Evolutionary conservation across 2,797 vertebrate species (phyloP), one percentile per base, ranked within the genome.

Genomic region (Ataeniobius toweri): DNA sequence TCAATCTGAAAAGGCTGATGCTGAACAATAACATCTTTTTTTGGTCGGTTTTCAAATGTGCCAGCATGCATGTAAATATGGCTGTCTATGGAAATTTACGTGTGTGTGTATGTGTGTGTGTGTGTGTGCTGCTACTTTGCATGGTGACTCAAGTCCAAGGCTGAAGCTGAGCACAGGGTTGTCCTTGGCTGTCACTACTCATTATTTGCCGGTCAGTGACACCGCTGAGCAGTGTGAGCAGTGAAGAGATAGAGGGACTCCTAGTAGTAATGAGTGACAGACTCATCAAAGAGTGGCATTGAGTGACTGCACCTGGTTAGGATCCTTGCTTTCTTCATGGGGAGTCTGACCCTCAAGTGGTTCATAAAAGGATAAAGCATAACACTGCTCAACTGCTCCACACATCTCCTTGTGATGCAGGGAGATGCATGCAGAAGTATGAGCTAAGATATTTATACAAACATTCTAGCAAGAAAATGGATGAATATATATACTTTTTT

Each of bases 111-210:
- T 61, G 6, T 39, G 31, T 48, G 9, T 71, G 69, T 73, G 51
- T 77, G 77, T 71, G 36, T 73, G 20, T 65, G 73, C 53, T 74
- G 58, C 82, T 85, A 77, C 74, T 90, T 87, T 90, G 86, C 81
- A 88, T 91, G 80, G 85, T 88, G 90, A 92, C 89, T 93, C 84
- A 85, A 83, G 89, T 89, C 80, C 82, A 84, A 82, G 84, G 81
- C 89, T 87, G 86, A 85, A 79, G 82, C 80, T 82, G 82, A 89
- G 85, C 80, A 71, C 80, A 31, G 85, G 59, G 80, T 82, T 89
- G 89, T 91, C 89, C 91, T 92, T 92, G 89, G 80, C 87, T 94
- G 92, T 94, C 94, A 92, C 92, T 86, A 94, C 84, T 88, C 85
- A 92, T 94, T 91, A 92, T 87, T 85, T 84, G 87, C 82, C 36